A percentile compares a stretch with the other conserved stretches of the same genome.
phyloP scores from a whole-genome alignment of 1,140 invertebrate species.

The Tenebrio molitor region DNA sequence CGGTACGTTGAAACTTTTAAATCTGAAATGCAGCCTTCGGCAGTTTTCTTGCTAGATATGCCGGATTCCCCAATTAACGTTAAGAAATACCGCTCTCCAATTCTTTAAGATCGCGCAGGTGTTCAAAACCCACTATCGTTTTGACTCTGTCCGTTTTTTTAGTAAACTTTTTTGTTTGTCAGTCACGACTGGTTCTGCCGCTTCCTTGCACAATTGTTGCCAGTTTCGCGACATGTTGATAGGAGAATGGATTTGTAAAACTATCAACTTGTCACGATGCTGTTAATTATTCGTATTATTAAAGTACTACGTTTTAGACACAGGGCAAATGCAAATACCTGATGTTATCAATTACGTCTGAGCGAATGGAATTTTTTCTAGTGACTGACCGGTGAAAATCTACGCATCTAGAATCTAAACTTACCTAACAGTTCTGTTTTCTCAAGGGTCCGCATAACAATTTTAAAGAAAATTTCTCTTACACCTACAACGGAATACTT shows the following conservation, averaged over 20 bases:
- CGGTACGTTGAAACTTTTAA: neutral
- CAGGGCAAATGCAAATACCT: too few species aligned
- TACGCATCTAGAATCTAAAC: too few species aligned
- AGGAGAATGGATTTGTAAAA: conserved; percentile 48
- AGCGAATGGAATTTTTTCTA: too few species aligned
- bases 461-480: too few species aligned
- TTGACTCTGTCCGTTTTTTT: conserved; percentile 47
- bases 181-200: conserved; percentile 52
- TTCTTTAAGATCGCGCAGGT: conserved; percentile 43
- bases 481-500: too few species aligned
- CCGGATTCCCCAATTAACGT: conserved; percentile 45
- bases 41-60: conserved; percentile 34
- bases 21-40: conserved; percentile 20
- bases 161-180: conserved; percentile 51
- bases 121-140: conserved; percentile 37
- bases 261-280: conserved; percentile 13
- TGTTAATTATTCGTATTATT: too few species aligned
- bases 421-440: too few species aligned
- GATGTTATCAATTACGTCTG: too few species aligned
- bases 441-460: too few species aligned
- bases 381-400: too few species aligned
- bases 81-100: conserved; percentile 46
- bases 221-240: conserved; percentile 50
- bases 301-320: too few species aligned
- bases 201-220: conserved; percentile 50